Evolutionary conservation across 2,797 vertebrate genomes (phyloP).

Genomic region (Heliangelus exortis): DNA sequence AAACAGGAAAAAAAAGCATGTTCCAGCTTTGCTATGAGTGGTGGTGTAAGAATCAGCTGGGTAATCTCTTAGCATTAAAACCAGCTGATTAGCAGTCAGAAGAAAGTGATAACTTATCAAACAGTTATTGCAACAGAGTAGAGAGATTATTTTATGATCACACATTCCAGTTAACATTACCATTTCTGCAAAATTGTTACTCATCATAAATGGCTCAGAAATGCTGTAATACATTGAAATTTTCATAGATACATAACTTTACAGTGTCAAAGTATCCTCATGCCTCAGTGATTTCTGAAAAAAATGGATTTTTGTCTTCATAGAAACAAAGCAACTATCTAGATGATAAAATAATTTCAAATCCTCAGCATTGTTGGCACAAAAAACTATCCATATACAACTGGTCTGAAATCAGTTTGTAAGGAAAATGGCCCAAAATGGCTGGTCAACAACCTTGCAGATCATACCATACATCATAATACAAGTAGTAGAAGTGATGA

Average conservation of each 20-base stretch:
- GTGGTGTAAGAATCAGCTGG: not conserved
- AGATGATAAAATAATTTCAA: not conserved
- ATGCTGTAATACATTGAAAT: not conserved
- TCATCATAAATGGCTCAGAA: not conserved
- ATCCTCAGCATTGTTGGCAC: not conserved
- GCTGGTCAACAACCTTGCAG: not conserved
- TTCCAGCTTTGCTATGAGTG: not conserved
- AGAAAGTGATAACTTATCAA: not conserved
- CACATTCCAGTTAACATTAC: not conserved
- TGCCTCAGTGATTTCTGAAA: not conserved
- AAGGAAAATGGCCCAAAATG: not conserved
- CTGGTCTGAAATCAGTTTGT: constrained; percentile 2
- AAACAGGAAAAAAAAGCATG: not conserved
- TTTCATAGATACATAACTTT: not conserved
- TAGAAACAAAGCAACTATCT: not conserved
- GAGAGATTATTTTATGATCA: not conserved
- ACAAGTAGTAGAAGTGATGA: not conserved
- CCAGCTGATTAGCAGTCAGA: not conserved
- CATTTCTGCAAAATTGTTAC: not conserved
- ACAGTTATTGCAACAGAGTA: not conserved
- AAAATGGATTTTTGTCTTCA: not conserved
- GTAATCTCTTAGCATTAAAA: not conserved
- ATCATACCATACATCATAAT: not conserved
- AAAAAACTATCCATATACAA: not conserved
- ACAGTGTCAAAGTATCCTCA: not conserved